A percentile compares a stretch with the other conserved stretches of the same genome.
Conservation (phyloP, 2,113 vertebrate species). For the Paracanthobrama guichenoti region DNA sequence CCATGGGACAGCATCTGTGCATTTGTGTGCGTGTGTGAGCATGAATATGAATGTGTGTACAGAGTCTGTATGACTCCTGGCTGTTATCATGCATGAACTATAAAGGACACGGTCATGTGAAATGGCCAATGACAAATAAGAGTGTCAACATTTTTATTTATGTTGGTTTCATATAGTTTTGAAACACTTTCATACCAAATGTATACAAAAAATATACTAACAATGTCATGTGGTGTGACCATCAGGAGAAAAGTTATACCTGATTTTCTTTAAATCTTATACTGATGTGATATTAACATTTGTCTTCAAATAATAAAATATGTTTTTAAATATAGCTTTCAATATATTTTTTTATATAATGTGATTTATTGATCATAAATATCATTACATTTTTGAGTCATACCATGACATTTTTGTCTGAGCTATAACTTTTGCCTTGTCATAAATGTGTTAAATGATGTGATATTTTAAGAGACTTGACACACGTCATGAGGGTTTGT, state of each 20-base stretch:
- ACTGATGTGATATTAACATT: not conserved
- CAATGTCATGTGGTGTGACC: not conserved
- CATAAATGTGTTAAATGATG: not conserved
- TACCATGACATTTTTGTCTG: not conserved
- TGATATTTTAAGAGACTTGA: no score
- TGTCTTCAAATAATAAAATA: not conserved
- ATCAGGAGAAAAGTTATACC: not conserved
- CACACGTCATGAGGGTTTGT: no score
- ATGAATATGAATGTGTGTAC: slow-evolving; percentile 18
- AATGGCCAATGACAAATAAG: not conserved
- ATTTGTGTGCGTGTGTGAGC: not conserved
- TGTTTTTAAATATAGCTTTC: not conserved
- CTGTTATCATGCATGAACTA: slow-evolving; percentile 5
- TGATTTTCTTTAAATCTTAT: not conserved
- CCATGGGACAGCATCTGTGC: slow-evolving; percentile 7
- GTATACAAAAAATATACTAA: no score
- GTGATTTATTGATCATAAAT: not conserved
- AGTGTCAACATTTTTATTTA: not conserved
- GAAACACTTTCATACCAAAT: no score
- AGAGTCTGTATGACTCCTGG: slow-evolving; percentile 5
- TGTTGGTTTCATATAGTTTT: not conserved
- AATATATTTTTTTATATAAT: not conserved
- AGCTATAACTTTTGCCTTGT: not conserved
- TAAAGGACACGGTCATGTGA: slow-evolving; percentile 1
- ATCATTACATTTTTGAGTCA: not conserved